These are phyloP conservation scores for Orchestes rusci DNA, from an alignment of 2,888 invertebrate species.

Conservation along the genomic window DNA sequence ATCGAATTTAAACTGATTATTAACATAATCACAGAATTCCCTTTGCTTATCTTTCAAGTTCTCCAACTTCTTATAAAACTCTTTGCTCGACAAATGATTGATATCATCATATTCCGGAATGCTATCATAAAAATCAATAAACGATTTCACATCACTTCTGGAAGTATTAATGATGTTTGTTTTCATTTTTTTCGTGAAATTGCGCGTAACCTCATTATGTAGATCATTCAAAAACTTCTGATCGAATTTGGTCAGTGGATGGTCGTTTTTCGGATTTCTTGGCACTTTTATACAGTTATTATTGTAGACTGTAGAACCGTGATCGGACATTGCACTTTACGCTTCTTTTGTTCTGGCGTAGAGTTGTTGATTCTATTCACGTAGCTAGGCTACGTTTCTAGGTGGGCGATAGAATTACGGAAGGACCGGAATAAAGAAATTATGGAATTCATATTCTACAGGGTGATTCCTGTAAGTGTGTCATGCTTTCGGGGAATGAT, in stretches of 20 bases:
- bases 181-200: slow-evolving; percentile 33
- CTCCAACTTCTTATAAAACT: slow-evolving; percentile 67
- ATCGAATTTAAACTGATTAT: slow-evolving; percentile 14
- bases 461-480: too few relatives aligned
- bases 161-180: slow-evolving; percentile 38
- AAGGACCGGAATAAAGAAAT: too few relatives aligned
- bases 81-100: slow-evolving; percentile 65
- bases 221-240: slow-evolving; percentile 45
- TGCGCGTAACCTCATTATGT: slow-evolving; percentile 37
- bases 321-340: slow-evolving; percentile 39
- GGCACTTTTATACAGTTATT: slow-evolving; percentile 68
- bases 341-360: slow-evolving; percentile 9
- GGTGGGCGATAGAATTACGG: too few relatives aligned
- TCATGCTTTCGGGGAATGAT: too few relatives aligned
- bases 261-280: slow-evolving; percentile 62
- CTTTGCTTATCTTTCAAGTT: slow-evolving; percentile 58
- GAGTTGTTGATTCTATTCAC: slow-evolving; percentile 15
- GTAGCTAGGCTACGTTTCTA: too few relatives aligned
- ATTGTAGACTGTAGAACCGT: slow-evolving; percentile 55
- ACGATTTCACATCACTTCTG: slow-evolving; percentile 37
- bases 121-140: slow-evolving; percentile 67
- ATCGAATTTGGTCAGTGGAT: slow-evolving; percentile 65
- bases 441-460: too few relatives aligned
- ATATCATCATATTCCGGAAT: slow-evolving; percentile 76
- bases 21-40: slow-evolving; percentile 39